Evolutionary conservation across 2,888 invertebrate species (phyloP).

Genomic region (Spodoptera exigua): DNA sequence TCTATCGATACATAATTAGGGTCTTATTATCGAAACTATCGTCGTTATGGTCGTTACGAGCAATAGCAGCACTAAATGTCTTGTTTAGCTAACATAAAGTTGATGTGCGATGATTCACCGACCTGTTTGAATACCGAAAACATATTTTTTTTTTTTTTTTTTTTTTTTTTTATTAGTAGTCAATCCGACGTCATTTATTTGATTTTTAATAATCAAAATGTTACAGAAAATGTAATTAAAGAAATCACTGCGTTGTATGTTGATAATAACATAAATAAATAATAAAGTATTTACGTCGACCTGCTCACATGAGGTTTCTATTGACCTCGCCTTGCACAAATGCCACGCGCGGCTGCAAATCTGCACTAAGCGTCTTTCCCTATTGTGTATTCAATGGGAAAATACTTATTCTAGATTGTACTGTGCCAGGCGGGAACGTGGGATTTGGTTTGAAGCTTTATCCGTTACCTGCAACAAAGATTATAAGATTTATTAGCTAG

Average conservation of each 20-base stretch:
- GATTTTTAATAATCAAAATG: too few species aligned
- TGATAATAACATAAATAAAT: conserved; percentile 35
- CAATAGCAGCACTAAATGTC: conserved; percentile 37
- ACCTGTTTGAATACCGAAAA: too few species aligned
- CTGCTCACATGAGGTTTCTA: conserved; percentile 75
- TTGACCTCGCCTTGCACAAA: conserved; percentile 67
- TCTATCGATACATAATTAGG: conserved; percentile 25
- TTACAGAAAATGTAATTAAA: too few species aligned
- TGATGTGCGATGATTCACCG: conserved; percentile 27
- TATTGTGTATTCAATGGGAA: conserved; percentile 54
- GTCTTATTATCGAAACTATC: conserved; percentile 25
- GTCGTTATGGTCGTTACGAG: conserved; percentile 22
- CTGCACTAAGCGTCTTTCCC: conserved; percentile 64
- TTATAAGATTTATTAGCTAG: conserved; percentile 8
- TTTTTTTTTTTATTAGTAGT: too few species aligned
- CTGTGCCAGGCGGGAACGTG: conserved; percentile 29
- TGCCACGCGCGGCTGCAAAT: conserved; percentile 63
- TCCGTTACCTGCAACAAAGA: conserved; percentile 20
- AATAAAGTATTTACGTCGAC: conserved; percentile 27
- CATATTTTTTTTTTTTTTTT: too few species aligned
- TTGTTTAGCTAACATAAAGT: conserved; percentile 33
- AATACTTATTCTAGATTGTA: conserved; percentile 36
- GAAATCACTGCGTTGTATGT: conserved; percentile 5
- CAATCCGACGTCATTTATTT: too few species aligned
- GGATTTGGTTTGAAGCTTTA: conserved; percentile 12